Evolutionary conservation across 2,888 invertebrate species (phyloP), one percentile per base, ranked within the genome.

Genomic region (Agrotis puta): DNA sequence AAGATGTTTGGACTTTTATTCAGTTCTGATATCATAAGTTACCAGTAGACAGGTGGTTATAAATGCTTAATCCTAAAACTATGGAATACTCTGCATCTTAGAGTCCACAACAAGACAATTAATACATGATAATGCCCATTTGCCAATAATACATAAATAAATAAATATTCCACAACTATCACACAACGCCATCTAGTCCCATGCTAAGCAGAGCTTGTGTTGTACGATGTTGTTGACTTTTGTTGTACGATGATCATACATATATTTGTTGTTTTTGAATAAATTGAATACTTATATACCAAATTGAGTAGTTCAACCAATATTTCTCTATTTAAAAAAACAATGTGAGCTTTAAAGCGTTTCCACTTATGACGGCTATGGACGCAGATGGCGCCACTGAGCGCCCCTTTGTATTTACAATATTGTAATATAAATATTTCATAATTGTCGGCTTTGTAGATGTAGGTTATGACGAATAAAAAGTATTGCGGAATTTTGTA

Each of bases 391-490:
- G 69, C 76, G 79, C 71, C 68, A 81, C 75, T 62, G 70, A 11
- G 71, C 72, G 67, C 54, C 27, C 24, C 57, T 61, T 67, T 79
- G 76, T 84, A 84, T 83, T 80, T 84, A 82, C 65, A 64, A 66
- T 65, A 48, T 58, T 84, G 84, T 84, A 84, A 70, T 77, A 84
- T 84, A 84, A 70, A 68, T 73, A 77, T 79, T 70, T 77, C 74
- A 69, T 70, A 77, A 69, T 78, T 76, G 71, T 84, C 84, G 50
- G 84, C 84, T 84, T 39, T 84, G 79, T 84, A 84, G 83, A 61
- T 64, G 74, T 84, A 84, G 78, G 74, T 59, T 76, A 84, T 82
- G 83, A 84, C 53, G 70, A 84, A 81, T 82, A 82, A 85, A 85
- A 82, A 79, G 74, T 84, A 84, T 74, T 85, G 85, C 77, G 59